These are phyloP conservation scores for Drosophila ironensis DNA, from an alignment of 1,140 invertebrate genomes.

Conservation along the genomic window DNA sequence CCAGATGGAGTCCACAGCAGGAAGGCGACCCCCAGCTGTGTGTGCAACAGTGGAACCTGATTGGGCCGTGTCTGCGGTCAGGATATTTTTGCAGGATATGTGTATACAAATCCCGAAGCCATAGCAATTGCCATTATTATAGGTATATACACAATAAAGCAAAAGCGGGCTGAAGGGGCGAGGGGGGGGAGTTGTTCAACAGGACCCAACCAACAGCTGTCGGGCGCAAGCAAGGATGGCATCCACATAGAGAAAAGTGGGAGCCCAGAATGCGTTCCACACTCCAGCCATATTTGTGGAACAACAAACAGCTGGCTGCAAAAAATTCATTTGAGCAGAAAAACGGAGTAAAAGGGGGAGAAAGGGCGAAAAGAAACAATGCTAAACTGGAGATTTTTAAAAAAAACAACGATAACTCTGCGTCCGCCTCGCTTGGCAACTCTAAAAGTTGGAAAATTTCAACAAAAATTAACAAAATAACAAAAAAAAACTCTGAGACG, in stretches of 20 bases:
- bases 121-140: constrained; percentile 58
- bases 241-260: constrained; percentile 54
- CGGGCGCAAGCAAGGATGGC: constrained; percentile 36
- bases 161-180: not conserved
- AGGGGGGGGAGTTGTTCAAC: constrained; percentile 36
- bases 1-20: constrained; percentile 74
- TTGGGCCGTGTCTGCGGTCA: constrained; percentile 40
- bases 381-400: too few species aligned
- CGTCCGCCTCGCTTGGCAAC: too few species aligned
- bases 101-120: constrained; percentile 41
- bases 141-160: too few species aligned
- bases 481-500: constrained; percentile 34
- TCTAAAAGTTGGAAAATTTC: too few species aligned
- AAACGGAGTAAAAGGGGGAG: not conserved
- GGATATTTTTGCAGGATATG: constrained; percentile 65
- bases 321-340: constrained; percentile 12
- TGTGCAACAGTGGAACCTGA: constrained; percentile 24
- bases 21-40: constrained; percentile 76
- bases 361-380: not conserved
- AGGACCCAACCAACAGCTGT: constrained; percentile 76
- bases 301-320: constrained; percentile 57
- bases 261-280: constrained; percentile 42
- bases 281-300: constrained; percentile 55
- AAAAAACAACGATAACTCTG: too few species aligned
- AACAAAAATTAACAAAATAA: too few species aligned